A percentile compares a stretch with the other conserved stretches of the same genome.
Evolutionary conservation across 30 jellyfish, hydroid and myxozoan species (phyloP).

Genomic region (Chironex yamaguchii): DNA sequence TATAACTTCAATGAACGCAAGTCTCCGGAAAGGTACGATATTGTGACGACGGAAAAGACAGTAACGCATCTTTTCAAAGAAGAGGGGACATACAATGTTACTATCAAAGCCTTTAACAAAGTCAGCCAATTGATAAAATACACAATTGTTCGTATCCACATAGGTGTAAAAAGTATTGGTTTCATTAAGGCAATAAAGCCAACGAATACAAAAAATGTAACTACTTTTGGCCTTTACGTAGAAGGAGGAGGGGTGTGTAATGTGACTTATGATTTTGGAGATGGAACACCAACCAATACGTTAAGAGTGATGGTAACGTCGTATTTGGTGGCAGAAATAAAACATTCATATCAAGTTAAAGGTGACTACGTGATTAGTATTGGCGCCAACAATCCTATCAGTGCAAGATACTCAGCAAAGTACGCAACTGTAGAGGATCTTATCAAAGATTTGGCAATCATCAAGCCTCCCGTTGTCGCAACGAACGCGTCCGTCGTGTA

Average conservation of each 20-base stretch:
- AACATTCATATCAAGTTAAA: slow-evolving; percentile 16
- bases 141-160: slow-evolving; percentile 29
- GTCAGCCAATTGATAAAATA: slow-evolving; percentile 18
- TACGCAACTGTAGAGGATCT: slow-evolving; percentile 73
- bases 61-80: slow-evolving; percentile 4
- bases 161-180: background rate
- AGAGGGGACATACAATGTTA: slow-evolving; percentile 60
- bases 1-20: slow-evolving; percentile 55
- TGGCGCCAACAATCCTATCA: slow-evolving; percentile 41
- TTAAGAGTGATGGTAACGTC: slow-evolving; percentile 20
- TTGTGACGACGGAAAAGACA: background rate
- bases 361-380: slow-evolving; percentile 55
- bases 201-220: slow-evolving; percentile 43
- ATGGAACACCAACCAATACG: slow-evolving; percentile 10
- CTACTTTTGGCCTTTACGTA: slow-evolving; percentile 20
- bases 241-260: slow-evolving; percentile 43
- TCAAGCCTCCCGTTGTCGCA: slow-evolving; percentile 67
- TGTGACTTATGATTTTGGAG: slow-evolving; percentile 57
- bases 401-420: slow-evolving; percentile 43
- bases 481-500: slow-evolving; percentile 41
- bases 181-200: slow-evolving; percentile 62
- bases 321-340: slow-evolving; percentile 27
- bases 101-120: slow-evolving; percentile 54
- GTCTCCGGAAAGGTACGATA: slow-evolving; percentile 41
- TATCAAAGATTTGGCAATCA: slow-evolving; percentile 26